Evolutionary conservation across 2,888 invertebrate genomes (phyloP).

Genomic region (Eupithecia pulchellata): DNA sequence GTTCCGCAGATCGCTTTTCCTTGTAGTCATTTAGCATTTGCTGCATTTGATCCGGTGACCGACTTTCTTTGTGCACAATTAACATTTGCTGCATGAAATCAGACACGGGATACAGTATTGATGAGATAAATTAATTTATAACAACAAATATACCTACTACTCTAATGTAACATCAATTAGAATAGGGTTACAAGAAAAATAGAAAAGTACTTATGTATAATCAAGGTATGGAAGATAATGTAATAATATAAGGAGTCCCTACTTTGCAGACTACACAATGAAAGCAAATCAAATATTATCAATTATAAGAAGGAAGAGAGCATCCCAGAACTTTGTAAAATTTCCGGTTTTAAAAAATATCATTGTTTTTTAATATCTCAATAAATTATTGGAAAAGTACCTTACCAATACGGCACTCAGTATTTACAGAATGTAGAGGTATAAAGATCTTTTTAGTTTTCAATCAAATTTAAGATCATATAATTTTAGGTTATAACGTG

Average conservation of each 20-base stretch:
- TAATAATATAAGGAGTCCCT: constrained; percentile 2
- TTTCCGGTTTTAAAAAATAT: too few relatives aligned
- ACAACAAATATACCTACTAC: neutral
- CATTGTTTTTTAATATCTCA: too few relatives aligned
- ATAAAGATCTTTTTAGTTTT: too few relatives aligned
- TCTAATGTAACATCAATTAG: neutral
- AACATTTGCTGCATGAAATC: neutral
- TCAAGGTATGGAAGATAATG: neutral
- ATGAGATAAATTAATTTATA: neutral
- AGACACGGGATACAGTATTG: neutral
- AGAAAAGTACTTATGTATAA: too few relatives aligned
- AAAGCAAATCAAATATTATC: too few relatives aligned
- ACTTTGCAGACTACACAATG: neutral
- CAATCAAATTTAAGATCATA: neutral
- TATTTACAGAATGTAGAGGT: neutral
- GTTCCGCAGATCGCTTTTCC: neutral
- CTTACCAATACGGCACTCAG: neutral
- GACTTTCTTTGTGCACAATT: neutral
- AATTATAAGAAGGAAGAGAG: too few relatives aligned
- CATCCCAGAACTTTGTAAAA: too few relatives aligned
- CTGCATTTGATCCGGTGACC: neutral
- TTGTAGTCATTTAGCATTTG: neutral
- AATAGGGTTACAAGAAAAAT: too few relatives aligned
- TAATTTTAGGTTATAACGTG: neutral
- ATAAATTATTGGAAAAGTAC: neutral